Evolutionary conservation across 2,113 vertebrate species (phyloP), one percentile per base, ranked within the genome.

Genomic region (Puntigrus tetrazona): DNA sequence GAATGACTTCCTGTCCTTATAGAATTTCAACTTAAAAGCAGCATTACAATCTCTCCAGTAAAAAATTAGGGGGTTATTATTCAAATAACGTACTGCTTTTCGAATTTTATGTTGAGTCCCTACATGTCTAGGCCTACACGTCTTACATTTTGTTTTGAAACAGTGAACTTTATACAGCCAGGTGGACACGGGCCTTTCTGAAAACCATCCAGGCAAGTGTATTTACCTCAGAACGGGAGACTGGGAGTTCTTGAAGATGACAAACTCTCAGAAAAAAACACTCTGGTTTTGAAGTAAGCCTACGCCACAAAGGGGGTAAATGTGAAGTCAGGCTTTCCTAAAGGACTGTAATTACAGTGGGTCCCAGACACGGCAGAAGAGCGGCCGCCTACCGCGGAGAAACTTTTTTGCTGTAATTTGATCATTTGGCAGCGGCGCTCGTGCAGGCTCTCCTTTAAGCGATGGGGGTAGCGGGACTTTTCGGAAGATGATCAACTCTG

Each of bases 341-440:
- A 38, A 65, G 27, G 4, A n/a, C 59, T 65, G n/a, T 78, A 78
- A 77, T 78, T 82, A 67, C 61, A 13, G 72, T 27, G 50, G 6
- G 13, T 57, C 50, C 38, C 34, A n/a, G 47, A 65, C 69, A 59
- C 69, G 29, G 29, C 14, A 78, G 76, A 57, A 57, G 38, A 81
- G 69, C n/a, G 57, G 69, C 69, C 70, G 78, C 55, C 69, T 75
- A 36, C 81, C 31, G 78, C 69, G 57, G 93, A 94, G 93, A 91
- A 78, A 76, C 43, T 4, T 82, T 74, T 72, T 79, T 63, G 63
- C 74, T 88, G 90, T 88, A 91, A 91, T 88, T 92, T 90, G 93
- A 94, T 78, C 90, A 89, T 82, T 86, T 87, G 87, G 78, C 89
- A 41, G 55, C 45, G 78, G 59, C 74, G 81, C 29, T 88, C 88